These are phyloP conservation scores for Phymanthus crucifer DNA, from an alignment of 92 coral and sea anemone genomes.

Conservation along the genomic window DNA sequence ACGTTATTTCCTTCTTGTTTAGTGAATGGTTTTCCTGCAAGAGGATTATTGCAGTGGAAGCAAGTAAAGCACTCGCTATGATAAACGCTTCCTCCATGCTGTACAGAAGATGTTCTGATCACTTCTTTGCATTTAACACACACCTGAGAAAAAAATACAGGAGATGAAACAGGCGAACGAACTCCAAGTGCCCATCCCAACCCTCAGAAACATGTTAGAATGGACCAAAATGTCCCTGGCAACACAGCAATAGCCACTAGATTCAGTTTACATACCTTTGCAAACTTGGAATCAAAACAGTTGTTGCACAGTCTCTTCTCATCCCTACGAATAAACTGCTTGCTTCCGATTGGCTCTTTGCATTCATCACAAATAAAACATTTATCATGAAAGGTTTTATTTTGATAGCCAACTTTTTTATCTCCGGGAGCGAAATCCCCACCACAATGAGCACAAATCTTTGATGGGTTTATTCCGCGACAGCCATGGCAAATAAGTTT, in stretches of 20 bases:
- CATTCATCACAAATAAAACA: slow-evolving; percentile 91
- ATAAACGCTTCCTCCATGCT: slow-evolving; percentile 77
- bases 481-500: slow-evolving; percentile 83
- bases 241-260: not conserved
- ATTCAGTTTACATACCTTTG: slow-evolving; percentile 61
- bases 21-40: slow-evolving; percentile 97
- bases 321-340: slow-evolving; percentile 93
- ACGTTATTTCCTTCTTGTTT: slow-evolving; percentile 84
- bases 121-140: slow-evolving; percentile 75
- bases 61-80: slow-evolving; percentile 90
- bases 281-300: slow-evolving; percentile 82
- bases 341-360: slow-evolving; percentile 88
- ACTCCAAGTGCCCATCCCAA: too few relatives aligned
- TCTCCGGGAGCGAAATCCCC: slow-evolving; percentile 85
- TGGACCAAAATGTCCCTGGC: too few relatives aligned
- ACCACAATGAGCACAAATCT: slow-evolving; percentile 81
- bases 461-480: slow-evolving; percentile 95
- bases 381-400: slow-evolving; percentile 84
- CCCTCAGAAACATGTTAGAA: too few relatives aligned
- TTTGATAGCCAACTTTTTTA: slow-evolving; percentile 96
- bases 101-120: slow-evolving; percentile 85
- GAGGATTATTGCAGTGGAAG: slow-evolving; percentile 68
- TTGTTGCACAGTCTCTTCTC: slow-evolving; percentile 87
- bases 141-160: slow-evolving; percentile 47
- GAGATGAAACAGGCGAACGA: not conserved